phyloP scores from a whole-genome alignment of 2,888 invertebrate genomes.

The Nysson spinosus region DNA sequence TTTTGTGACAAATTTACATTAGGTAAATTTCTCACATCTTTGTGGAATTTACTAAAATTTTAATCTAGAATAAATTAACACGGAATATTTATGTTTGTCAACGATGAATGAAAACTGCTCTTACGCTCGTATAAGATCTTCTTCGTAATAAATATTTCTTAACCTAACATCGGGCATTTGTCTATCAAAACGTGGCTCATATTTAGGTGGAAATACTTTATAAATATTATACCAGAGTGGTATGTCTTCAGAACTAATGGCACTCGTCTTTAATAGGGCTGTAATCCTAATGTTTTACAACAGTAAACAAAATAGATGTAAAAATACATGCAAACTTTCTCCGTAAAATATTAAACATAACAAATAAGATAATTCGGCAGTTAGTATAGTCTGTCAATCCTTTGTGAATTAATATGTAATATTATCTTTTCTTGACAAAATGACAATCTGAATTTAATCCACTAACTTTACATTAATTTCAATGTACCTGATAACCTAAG shows the following conservation, averaged over 20 bases:
- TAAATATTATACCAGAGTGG: slow-evolving; percentile 97
- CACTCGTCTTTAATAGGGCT: slow-evolving; percentile 89
- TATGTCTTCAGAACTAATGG: slow-evolving; percentile 87
- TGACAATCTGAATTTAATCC: neutral
- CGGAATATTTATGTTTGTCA: neutral
- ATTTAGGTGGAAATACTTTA: slow-evolving; percentile 91
- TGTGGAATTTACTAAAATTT: slow-evolving; percentile 23
- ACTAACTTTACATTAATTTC: neutral
- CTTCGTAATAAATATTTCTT: slow-evolving; percentile 87
- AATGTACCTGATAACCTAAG: neutral
- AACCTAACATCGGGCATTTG: slow-evolving; percentile 82
- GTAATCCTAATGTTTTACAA: slow-evolving; percentile 81
- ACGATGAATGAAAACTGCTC: slow-evolving; percentile 71
- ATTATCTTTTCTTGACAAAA: neutral
- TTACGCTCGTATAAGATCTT: slow-evolving; percentile 92
- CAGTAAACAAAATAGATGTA: neutral
- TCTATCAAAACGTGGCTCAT: slow-evolving; percentile 88
- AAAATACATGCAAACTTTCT: no score
- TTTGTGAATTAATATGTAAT: no score
- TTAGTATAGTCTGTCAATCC: no score
- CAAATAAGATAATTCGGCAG: no score
- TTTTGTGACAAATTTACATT: slow-evolving; percentile 4
- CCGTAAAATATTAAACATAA: no score
- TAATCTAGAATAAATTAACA: neutral
- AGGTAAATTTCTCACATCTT: neutral